phyloP scores from a whole-genome alignment of 2,113 vertebrate species.

The Mustela lutreola region DNA sequence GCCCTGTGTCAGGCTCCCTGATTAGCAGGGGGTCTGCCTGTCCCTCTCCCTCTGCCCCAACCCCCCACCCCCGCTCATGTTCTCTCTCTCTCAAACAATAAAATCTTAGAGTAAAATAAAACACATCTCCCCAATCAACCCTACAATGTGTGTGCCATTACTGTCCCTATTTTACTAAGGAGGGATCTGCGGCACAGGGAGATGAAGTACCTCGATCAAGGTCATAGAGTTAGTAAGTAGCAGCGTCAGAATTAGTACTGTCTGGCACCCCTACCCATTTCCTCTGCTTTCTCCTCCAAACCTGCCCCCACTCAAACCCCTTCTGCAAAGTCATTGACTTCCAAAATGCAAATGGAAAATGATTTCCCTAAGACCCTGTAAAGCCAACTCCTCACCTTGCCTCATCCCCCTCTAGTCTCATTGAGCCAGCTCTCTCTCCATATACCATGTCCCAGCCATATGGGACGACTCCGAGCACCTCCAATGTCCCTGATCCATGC shows the following conservation, averaged over 20 bases:
- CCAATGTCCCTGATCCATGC: too few relatives aligned
- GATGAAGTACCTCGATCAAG: background rate
- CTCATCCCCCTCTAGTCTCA: background rate
- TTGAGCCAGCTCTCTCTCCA: fast-evolving
- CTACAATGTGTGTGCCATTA: background rate
- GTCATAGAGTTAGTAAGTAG: background rate
- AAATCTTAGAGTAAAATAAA: background rate
- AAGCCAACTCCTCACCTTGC: background rate
- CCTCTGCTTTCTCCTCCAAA: background rate
- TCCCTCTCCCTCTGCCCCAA: background rate
- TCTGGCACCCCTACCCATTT: background rate
- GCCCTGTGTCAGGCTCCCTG: background rate
- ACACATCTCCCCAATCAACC: background rate
- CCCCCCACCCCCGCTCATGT: background rate
- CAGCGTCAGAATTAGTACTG: fast-evolving
- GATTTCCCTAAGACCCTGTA: background rate
- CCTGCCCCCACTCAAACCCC: background rate
- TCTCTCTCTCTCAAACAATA: background rate
- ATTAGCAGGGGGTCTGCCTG: background rate
- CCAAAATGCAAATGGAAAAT: background rate
- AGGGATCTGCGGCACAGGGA: background rate
- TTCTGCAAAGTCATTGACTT: background rate
- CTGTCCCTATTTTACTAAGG: background rate
- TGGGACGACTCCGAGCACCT: background rate
- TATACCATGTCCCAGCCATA: background rate